Conservation (phyloP, 2,888 invertebrate species). For the Morpho deidamia region DNA sequence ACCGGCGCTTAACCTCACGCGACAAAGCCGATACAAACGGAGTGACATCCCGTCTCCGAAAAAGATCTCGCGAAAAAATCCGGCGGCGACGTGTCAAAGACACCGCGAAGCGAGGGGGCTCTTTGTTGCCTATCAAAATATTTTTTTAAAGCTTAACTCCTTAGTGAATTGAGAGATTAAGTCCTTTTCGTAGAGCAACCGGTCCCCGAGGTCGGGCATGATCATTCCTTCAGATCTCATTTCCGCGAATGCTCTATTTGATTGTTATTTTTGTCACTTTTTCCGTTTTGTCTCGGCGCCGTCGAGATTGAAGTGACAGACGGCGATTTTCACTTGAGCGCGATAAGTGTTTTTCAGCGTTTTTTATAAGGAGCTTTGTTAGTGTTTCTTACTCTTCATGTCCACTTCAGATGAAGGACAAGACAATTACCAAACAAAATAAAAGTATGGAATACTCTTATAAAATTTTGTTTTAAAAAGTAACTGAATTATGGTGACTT, state of each 20-base stretch:
- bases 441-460: background rate
- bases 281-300: constrained; percentile 58
- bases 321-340: constrained; percentile 74
- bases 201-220: constrained; percentile 76
- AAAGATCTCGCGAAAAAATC: constrained; percentile 74
- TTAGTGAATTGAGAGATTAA: constrained; percentile 79
- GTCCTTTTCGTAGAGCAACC: constrained; percentile 80
- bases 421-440: constrained; percentile 14
- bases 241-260: constrained; percentile 75
- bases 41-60: constrained; percentile 71
- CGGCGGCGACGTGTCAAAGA: constrained; percentile 76
- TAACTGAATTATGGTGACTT: no score
- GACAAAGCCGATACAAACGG: constrained; percentile 77
- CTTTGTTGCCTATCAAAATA: constrained; percentile 75
- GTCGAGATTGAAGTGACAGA: constrained; percentile 72
- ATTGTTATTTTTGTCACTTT: constrained; percentile 77
- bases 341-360: constrained; percentile 72
- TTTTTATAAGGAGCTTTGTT: constrained; percentile 72
- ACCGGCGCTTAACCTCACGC: constrained; percentile 74
- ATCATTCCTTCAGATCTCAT: constrained; percentile 77
- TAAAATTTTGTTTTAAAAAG: no score
- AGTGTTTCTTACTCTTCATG: constrained; percentile 50
- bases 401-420: constrained; percentile 31
- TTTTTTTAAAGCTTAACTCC: constrained; percentile 78
- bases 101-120: constrained; percentile 68